phyloP scores from a whole-genome alignment of 2,888 invertebrate species.

The Tribolium freemani region DNA sequence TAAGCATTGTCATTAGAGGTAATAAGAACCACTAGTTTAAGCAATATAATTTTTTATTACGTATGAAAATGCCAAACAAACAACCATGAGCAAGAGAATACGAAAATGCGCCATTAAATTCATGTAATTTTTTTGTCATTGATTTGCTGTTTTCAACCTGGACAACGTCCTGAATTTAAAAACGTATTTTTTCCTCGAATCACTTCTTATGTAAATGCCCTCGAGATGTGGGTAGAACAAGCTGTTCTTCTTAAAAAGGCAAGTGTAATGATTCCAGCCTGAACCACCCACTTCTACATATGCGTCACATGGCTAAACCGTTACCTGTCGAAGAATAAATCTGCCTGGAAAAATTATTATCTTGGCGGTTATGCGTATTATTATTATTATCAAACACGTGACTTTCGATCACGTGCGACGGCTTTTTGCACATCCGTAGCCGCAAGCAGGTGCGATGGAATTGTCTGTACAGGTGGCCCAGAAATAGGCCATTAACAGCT shows the following conservation, averaged over 20 bases:
- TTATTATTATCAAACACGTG: conserved; percentile 25
- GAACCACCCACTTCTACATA: neutral
- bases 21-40: too few relatives aligned
- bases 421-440: conserved; percentile 9
- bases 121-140: neutral
- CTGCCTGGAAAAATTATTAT: neutral
- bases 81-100: too few relatives aligned
- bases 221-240: conserved; percentile 29
- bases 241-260: conserved; percentile 31
- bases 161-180: conserved; percentile 34
- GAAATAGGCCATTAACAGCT: conserved; percentile 9
- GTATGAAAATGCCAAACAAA: too few relatives aligned
- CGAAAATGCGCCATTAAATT: too few relatives aligned
- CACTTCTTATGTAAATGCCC: conserved; percentile 27
- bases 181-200: conserved; percentile 25
- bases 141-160: conserved; percentile 20
- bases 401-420: conserved; percentile 20
- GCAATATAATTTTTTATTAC: too few relatives aligned
- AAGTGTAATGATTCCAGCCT: conserved; percentile 13
- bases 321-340: conserved; percentile 1
- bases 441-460: conserved; percentile 14
- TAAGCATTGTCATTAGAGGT: too few relatives aligned
- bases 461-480: conserved; percentile 21
- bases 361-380: conserved; percentile 13
- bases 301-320: conserved; percentile 9